Evolutionary conservation across 2,888 invertebrate genomes (phyloP).

Genomic region (Argynnis bischoffii): DNA sequence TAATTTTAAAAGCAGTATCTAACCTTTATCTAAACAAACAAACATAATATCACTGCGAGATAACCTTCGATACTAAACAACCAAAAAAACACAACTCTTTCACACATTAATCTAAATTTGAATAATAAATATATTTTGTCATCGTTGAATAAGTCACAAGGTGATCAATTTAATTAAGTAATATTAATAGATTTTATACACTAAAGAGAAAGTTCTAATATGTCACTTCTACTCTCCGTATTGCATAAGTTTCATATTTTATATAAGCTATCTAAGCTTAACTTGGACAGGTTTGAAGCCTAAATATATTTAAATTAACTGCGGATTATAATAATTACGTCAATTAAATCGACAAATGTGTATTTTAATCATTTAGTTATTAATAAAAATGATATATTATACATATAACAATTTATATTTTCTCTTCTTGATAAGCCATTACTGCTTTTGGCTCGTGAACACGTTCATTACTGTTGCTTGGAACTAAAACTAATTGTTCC

Average conservation of each 20-base stretch:
- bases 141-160: slow-evolving; percentile 31
- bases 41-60: slow-evolving; percentile 14
- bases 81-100: slow-evolving; percentile 2
- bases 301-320: slow-evolving; percentile 17
- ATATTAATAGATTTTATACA: slow-evolving; percentile 36
- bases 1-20: slow-evolving; percentile 3
- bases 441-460: too few species aligned
- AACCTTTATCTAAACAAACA: slow-evolving; percentile 9
- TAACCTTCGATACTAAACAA: slow-evolving; percentile 4
- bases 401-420: too few species aligned
- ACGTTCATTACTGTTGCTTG: too few species aligned
- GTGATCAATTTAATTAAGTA: slow-evolving; percentile 38
- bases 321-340: slow-evolving; percentile 14
- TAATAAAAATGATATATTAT: too few species aligned
- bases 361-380: too few species aligned
- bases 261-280: not conserved
- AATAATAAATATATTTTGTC: not conserved
- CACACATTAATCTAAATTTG: slow-evolving; percentile 8
- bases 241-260: slow-evolving; percentile 34
- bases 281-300: slow-evolving; percentile 18
- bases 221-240: slow-evolving; percentile 38
- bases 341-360: slow-evolving; percentile 2
- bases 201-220: slow-evolving; percentile 43
- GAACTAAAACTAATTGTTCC: too few species aligned
- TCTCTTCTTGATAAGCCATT: too few species aligned